Evolutionary conservation across 2,888 invertebrate genomes (phyloP).

Genomic region (Drosophila hawaiiensis): DNA sequence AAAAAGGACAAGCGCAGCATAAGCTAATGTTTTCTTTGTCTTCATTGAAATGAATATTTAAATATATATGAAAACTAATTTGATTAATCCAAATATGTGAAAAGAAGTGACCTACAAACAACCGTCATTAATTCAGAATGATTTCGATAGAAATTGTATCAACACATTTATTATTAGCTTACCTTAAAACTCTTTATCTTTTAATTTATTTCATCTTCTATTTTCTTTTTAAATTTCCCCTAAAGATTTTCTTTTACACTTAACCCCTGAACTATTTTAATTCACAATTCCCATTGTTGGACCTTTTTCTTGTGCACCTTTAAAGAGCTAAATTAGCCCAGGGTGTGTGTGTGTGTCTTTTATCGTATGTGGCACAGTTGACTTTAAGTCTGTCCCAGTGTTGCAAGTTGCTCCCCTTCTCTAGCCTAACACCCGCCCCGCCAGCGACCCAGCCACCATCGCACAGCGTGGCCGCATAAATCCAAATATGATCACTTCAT

Average conservation of each 20-base stretch:
- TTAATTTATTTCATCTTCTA: neutral
- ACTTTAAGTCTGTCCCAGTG: conserved; percentile 36
- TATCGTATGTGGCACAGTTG: conserved; percentile 36
- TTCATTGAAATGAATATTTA: neutral
- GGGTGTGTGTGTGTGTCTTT: conserved; percentile 15
- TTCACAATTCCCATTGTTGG: conserved; percentile 31
- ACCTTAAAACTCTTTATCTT: neutral
- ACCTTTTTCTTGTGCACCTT: conserved; percentile 41
- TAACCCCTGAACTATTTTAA: neutral
- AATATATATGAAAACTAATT: neutral
- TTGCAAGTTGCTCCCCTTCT: neutral
- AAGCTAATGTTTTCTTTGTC: neutral
- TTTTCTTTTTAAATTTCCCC: neutral
- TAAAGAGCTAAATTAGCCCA: conserved; percentile 28
- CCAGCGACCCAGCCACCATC: neutral
- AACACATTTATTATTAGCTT: neutral
- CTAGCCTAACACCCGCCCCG: conserved; percentile 1
- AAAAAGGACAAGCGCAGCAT: neutral
- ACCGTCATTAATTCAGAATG: neutral
- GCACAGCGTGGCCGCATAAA: conserved; percentile 76
- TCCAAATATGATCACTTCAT: conserved; percentile 86
- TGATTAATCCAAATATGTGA: neutral
- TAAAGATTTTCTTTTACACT: neutral
- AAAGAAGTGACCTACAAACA: neutral
- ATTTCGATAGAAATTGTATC: neutral